Evolutionary conservation across 2,113 vertebrate genomes (phyloP).

Genomic region (Neodon shergylaensis): DNA sequence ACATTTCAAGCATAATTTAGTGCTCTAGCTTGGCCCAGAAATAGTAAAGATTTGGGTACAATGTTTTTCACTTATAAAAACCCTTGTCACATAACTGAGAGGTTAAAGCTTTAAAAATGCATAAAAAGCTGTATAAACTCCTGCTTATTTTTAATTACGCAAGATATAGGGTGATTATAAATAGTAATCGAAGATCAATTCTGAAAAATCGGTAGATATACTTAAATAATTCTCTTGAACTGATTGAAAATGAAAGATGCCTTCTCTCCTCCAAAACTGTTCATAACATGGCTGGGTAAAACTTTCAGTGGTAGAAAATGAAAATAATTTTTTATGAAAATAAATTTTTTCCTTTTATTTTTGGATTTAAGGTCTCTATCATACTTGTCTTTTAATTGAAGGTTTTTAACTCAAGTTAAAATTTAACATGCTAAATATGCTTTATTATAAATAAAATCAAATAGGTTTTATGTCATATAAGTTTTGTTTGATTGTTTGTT

Average conservation of each 20-base stretch:
- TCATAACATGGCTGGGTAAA: neutral
- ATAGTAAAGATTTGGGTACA: neutral
- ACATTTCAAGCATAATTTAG: constrained; percentile 24
- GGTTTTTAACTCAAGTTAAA: neutral
- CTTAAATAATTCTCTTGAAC: neutral
- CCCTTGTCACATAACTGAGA: neutral
- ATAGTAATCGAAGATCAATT: neutral
- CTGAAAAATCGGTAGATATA: neutral
- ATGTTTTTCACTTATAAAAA: neutral
- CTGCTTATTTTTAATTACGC: neutral
- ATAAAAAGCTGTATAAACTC: neutral
- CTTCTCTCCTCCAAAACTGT: neutral
- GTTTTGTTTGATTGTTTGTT: neutral
- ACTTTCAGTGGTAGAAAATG: neutral
- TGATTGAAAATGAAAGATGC: neutral
- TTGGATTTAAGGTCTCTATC: neutral
- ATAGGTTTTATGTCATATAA: neutral
- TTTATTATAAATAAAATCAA: neutral
- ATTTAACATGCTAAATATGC: neutral
- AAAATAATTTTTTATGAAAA: neutral
- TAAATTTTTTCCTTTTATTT: neutral
- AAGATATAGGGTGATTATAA: neutral
- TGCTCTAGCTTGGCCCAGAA: constrained; percentile 1
- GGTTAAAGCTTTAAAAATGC: neutral
- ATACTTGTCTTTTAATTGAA: neutral